These are phyloP conservation scores for Tridacna gigas DNA, from an alignment of 2,888 invertebrate species.

Conservation along the genomic window DNA sequence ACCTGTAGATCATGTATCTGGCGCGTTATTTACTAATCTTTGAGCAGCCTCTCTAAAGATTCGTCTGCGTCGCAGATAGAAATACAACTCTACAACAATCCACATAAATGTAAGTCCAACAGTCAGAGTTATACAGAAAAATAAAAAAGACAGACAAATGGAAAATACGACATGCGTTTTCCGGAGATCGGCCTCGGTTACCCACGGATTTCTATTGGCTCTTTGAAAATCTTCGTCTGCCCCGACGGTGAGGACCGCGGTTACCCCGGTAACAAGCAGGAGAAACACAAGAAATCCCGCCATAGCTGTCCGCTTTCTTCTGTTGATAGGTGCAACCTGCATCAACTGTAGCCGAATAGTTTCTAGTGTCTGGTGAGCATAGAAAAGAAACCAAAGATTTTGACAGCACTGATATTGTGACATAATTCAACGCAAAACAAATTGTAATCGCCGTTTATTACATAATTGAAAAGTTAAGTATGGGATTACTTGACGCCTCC, in stretches of 20 bases:
- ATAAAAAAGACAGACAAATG: conserved; percentile 68
- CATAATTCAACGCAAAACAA: too few relatives aligned
- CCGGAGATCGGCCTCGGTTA: conserved; percentile 49
- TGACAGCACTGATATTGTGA: too few relatives aligned
- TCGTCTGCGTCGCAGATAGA: conserved; percentile 62
- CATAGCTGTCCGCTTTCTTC: conserved; percentile 65
- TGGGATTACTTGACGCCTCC: too few relatives aligned
- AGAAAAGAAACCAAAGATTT: too few relatives aligned
- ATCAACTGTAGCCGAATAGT: conserved; percentile 63
- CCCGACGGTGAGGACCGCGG: conserved; percentile 66
- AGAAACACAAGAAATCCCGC: conserved; percentile 65
- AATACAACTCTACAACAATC: conserved; percentile 67
- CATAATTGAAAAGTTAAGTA: too few relatives aligned
- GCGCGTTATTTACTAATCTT: conserved; percentile 34
- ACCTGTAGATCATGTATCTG: not conserved
- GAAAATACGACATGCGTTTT: conserved; percentile 68
- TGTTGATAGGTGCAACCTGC: conserved; percentile 60
- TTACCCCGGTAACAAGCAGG: conserved; percentile 61
- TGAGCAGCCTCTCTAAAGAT: conserved; percentile 53
- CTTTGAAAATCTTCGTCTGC: conserved; percentile 66
- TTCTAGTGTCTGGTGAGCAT: conserved; percentile 60
- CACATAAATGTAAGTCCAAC: conserved; percentile 67
- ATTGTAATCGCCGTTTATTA: too few relatives aligned
- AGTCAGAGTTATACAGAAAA: conserved; percentile 70
- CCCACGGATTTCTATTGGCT: conserved; percentile 60